Evolutionary conservation across 2,888 invertebrate genomes (phyloP).

Genomic region (Orchesellides sinensis): DNA sequence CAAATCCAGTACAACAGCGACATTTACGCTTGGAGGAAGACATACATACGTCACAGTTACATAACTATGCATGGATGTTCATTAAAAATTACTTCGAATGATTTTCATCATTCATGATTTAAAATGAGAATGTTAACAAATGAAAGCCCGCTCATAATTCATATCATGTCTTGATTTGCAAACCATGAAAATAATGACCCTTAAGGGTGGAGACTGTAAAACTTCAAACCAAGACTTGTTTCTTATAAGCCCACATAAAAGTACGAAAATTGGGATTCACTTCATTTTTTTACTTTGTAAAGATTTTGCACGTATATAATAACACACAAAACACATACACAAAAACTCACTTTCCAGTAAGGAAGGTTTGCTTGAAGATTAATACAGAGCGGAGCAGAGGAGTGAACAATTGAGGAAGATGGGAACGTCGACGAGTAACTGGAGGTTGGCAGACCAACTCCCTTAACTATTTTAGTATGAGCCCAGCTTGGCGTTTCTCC

Average conservation of each 20-base stretch:
- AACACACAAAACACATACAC: constrained; percentile 27
- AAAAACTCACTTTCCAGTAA: constrained; percentile 25
- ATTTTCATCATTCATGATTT: background rate
- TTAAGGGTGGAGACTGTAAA: constrained; percentile 53
- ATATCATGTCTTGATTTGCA: constrained; percentile 13
- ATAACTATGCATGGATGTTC: background rate
- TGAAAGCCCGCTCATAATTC: constrained; percentile 20
- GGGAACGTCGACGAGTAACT: constrained; percentile 62
- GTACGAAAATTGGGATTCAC: constrained; percentile 35
- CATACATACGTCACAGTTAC: no score
- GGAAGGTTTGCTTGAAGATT: constrained; percentile 11
- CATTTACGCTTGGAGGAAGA: no score
- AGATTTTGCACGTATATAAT: constrained; percentile 54
- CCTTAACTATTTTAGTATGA: constrained; percentile 61
- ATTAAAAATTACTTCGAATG: background rate
- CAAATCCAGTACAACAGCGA: no score
- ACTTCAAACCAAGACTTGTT: constrained; percentile 35
- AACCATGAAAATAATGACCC: constrained; percentile 37
- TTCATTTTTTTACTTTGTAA: constrained; percentile 26
- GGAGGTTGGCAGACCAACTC: constrained; percentile 70
- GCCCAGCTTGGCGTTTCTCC: constrained; percentile 61
- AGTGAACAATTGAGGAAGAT: constrained; percentile 68
- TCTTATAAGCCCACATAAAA: constrained; percentile 38
- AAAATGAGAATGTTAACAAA: no score
- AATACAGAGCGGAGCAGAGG: constrained; percentile 58